A percentile compares a stretch with the other conserved stretches of the same genome.
phyloP scores from a whole-genome alignment of 53 echinoderm and acorn worm genomes.

The Arbacia lixula region DNA sequence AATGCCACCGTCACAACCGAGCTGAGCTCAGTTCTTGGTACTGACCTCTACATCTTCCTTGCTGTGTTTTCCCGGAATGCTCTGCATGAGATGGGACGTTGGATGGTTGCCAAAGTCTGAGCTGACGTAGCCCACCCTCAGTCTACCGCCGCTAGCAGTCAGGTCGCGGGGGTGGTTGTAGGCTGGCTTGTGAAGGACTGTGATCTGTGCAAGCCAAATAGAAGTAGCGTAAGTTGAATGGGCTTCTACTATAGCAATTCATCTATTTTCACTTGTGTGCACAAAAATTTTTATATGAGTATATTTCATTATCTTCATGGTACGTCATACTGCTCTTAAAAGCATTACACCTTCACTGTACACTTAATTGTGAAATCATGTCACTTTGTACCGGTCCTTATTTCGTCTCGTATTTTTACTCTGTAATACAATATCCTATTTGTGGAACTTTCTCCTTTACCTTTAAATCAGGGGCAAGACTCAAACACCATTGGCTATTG shows the following conservation, averaged over 20 bases:
- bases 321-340: no score
- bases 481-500: no score
- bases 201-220: conserved; percentile 66
- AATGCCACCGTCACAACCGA: neutral
- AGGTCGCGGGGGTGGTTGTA: conserved; percentile 94
- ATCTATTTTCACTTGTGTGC: neutral
- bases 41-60: conserved; percentile 93
- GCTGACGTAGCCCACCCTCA: conserved; percentile 91
- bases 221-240: neutral
- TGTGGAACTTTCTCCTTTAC: no score
- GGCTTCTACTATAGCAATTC: neutral
- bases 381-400: neutral
- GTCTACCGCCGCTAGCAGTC: conserved; percentile 74
- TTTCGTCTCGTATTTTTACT: no score
- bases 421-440: no score
- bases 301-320: no score
- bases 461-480: no score
- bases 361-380: neutral
- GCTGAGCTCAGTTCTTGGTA: neutral
- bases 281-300: neutral
- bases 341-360: no score
- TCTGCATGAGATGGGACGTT: conserved; percentile 99
- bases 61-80: conserved; percentile 95
- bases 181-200: conserved; percentile 87
- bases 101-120: conserved; percentile 99